A percentile compares a stretch with the other conserved stretches of the same genome.
phyloP scores from a whole-genome alignment of 2,888 invertebrate species.

The Pseudococcus viburni region DNA sequence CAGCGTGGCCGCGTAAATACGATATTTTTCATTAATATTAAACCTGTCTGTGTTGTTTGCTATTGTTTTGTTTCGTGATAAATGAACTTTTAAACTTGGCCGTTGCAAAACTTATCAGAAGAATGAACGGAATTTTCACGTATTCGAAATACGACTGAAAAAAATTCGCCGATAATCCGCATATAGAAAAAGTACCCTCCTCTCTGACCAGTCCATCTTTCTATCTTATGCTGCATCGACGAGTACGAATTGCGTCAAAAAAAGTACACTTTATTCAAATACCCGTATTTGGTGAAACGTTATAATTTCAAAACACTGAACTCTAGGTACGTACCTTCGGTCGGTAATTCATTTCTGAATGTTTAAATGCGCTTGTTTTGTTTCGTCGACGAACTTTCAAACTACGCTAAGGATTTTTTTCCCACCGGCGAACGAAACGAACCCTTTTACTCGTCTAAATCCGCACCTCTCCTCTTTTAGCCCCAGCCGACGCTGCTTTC shows the following conservation, averaged over 20 bases:
- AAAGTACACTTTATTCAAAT: not conserved
- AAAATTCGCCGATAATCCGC: not conserved
- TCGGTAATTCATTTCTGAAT: constrained; percentile 20
- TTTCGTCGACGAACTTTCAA: constrained; percentile 26
- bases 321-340: not conserved
- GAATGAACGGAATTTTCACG: constrained; percentile 15
- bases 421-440: constrained; percentile 7
- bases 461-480: not conserved
- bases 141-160: not conserved
- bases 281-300: not conserved
- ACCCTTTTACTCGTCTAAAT: constrained; percentile 47
- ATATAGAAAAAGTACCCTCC: not conserved
- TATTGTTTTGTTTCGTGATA: constrained; percentile 65
- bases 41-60: constrained; percentile 61
- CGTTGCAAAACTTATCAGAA: constrained; percentile 46
- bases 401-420: constrained; percentile 35
- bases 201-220: not conserved
- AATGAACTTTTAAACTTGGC: constrained; percentile 54
- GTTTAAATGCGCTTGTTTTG: constrained; percentile 37
- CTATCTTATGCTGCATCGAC: not conserved
- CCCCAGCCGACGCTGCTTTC: no score
- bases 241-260: not conserved
- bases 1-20: constrained; percentile 9
- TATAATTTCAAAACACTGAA: constrained; percentile 27
- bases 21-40: constrained; percentile 66